Base-by-base conservation (phyloP, 2,888 invertebrate species). In the Netelia fuscicornis region DNA sequence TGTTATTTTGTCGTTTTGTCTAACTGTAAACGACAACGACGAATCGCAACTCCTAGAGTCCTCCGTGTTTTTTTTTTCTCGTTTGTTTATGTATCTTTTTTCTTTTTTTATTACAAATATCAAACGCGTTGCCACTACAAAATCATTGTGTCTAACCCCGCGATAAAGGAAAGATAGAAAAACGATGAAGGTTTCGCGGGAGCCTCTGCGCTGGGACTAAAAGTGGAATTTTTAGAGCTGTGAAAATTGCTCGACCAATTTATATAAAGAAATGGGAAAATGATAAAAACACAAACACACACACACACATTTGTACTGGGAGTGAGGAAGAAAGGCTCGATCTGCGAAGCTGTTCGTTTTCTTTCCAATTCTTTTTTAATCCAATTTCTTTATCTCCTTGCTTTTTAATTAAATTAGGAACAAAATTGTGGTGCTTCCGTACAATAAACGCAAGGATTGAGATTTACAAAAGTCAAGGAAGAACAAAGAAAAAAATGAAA, bases 341-440 rank as follows among this genome's bases (percentile, higher is more conserved):
- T 48, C 25, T 20, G 37, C 70, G 17, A 68, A 25, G 52, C 60
- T 30, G 52, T 74, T 58, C 62, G 10, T 23, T 68, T 68, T 70
- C 48, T 77, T 77, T 78, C 25, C 25, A 42, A 20, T 20, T 68
- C 44, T 56, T 9, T 48, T 25, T 64, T 37, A 6, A 37, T 56
- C 64, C 42, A 5, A 30, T 56, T 42, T 2, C n/a, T 67, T 23
- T 58, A 54, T 42, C 20, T 64, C 52, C 6, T 64, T 70, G 37
- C 75, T 62, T 37, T 37, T 54, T 44, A 23, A 23, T 52, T 23
- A 2, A 58, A 82, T 81, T 71, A 54, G 79, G 48, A 6, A 80
- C 67, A 23, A 79, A 86, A 86, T 87, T 86, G 86, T 86, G 86
- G 87, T 87, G 87, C 87, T 87, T 87, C 87, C 87, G 86, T 84